Percentiles rank a stretch among this genome's conserved stretches.
These are phyloP conservation scores for Anoplolepis gracilipes DNA, from an alignment of 1,140 invertebrate genomes.

Conservation along the genomic window DNA sequence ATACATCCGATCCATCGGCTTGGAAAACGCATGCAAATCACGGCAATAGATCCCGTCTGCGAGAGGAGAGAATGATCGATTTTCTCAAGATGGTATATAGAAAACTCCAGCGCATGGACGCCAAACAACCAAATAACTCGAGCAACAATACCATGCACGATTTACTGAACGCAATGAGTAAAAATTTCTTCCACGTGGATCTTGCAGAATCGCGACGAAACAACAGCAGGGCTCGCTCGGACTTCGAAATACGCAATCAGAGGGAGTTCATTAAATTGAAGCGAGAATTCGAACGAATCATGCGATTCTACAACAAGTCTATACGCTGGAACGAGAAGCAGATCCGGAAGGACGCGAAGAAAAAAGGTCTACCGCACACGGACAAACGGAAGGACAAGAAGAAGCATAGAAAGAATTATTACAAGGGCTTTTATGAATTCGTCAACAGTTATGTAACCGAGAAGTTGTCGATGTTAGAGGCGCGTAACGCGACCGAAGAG, in stretches of 20 bases:
- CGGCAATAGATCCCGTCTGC: conserved; percentile 78
- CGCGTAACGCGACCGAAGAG: conserved; percentile 80
- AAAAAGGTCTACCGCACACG: conserved; percentile 63
- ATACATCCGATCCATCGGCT: conserved; percentile 20
- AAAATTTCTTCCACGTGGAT: conserved; percentile 84
- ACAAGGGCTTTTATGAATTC: conserved; percentile 84
- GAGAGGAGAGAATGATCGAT: conserved; percentile 84
- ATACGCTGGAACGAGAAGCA: conserved; percentile 84
- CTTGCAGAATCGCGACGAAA: conserved; percentile 79
- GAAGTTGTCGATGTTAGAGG: conserved; percentile 79
- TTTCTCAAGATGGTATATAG: conserved; percentile 83
- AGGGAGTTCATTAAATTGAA: conserved; percentile 83
- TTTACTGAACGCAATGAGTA: conserved; percentile 83
- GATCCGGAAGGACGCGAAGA: conserved; percentile 78
- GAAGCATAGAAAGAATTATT: conserved; percentile 78
- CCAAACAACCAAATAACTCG: conserved; percentile 78
- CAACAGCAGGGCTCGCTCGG: conserved; percentile 73
- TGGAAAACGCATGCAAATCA: conserved; percentile 76
- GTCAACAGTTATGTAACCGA: conserved; percentile 83
- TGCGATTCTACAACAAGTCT: conserved; percentile 84
- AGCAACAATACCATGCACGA: conserved; percentile 84
- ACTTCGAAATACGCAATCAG: conserved; percentile 80
- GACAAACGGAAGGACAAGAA: conserved; percentile 71
- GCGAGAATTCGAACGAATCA: conserved; percentile 83
- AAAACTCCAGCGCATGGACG: conserved; percentile 83